Base-by-base conservation (phyloP, 2,888 invertebrate species). In the Calameuta pallipes region DNA sequence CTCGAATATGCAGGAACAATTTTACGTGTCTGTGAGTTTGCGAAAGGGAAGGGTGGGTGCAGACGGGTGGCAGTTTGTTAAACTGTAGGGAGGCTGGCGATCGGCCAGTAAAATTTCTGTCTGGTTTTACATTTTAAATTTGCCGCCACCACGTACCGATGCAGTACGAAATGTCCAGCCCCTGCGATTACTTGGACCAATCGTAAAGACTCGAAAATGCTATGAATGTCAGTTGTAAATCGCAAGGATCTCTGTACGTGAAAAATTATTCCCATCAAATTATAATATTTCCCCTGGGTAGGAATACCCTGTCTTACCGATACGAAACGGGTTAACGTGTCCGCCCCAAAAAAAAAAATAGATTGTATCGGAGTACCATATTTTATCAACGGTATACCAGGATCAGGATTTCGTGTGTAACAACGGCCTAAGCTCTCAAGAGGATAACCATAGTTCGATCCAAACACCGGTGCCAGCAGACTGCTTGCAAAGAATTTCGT, bases 21-120 rank as follows among this genome's bases (percentile, higher is more conserved):
- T 79, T 80, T 79, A 68, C 77, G 70, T 76, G 73, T 80, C 74
- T 82, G 79, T 80, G 83, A 78, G 82, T 81, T 75, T 13, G 79
- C 69, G 33, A 76, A 56, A 34, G 34, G 11, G 3, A 3, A 36
- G 36, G 36, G 36, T 36, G 36, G n/a, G 13, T 70, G 69, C 76
- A 80, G 83, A 81, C 77, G 79, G 80, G 73, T 78, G 82, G 79
- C 69, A 82, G 80, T 82, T 80, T 81, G 81, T 80, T 80, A 80
- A 82, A 81, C 76, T 73, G 80, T 74, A 78, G 81, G 76, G 71
- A 70, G 77, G 36, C 79, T 84, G 84, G 84, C 84, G 74, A 75
- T 75, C 76, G 70, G 81, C 84, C 85, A 85, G 78, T 71, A 74
- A 81, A 84, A 83, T 84, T 82, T 76, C 82, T 78, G 75, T 69